phyloP scores from a whole-genome alignment of 2,797 vertebrate species.

The Pempheris klunzingeri region DNA sequence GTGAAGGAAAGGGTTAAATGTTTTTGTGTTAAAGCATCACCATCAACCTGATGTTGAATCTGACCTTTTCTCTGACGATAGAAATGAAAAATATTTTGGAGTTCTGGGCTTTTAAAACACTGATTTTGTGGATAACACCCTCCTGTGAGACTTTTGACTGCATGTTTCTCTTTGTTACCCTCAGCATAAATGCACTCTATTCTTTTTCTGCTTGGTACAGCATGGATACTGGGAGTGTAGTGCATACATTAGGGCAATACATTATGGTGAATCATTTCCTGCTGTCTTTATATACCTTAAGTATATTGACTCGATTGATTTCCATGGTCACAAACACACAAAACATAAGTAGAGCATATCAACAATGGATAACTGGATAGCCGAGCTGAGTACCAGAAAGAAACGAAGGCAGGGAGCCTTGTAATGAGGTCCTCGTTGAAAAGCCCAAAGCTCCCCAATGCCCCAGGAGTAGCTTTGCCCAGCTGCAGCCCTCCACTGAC shows the following conservation, averaged over 20 bases:
- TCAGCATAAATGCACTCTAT: conserved; percentile 2
- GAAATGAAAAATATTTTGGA: conserved; percentile 24
- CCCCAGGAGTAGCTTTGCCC: conserved; percentile 55
- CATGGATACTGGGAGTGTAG: not conserved
- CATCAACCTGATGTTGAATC: conserved; percentile 7
- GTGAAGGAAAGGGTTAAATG: not conserved
- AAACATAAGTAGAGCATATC: conserved; percentile 34
- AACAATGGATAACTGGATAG: conserved; percentile 43
- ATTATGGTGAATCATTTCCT: conserved; percentile 39
- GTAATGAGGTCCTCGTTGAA: conserved; percentile 71
- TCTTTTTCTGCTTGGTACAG: conserved; percentile 24
- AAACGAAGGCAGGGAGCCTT: conserved; percentile 24
- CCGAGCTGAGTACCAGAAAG: conserved; percentile 22
- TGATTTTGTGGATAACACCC: not conserved
- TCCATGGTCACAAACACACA: conserved; percentile 45
- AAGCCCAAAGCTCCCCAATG: conserved; percentile 52
- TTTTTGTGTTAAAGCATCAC: not conserved
- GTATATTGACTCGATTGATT: conserved; percentile 45
- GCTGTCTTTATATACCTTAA: conserved; percentile 27
- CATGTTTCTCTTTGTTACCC: not conserved
- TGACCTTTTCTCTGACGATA: not conserved
- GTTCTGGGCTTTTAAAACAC: conserved; percentile 10
- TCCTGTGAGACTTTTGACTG: conserved; percentile 12
- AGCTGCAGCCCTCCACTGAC: conserved; percentile 60
- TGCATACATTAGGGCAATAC: conserved; percentile 25